Evolutionary conservation across 2,888 invertebrate genomes (phyloP), one percentile per base, ranked within the genome.

Genomic region (Caradrina kadenii): DNA sequence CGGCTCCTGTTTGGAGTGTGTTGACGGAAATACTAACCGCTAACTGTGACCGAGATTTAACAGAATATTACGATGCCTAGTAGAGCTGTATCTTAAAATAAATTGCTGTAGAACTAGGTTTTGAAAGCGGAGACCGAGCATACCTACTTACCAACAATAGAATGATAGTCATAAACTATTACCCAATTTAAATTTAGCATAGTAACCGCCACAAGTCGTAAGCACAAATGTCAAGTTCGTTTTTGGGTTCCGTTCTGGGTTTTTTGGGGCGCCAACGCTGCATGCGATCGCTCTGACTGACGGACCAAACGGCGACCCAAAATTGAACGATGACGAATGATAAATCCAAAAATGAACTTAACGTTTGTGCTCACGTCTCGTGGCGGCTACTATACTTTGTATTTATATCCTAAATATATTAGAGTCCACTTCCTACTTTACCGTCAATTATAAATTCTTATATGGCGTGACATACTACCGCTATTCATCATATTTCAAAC

Each of bases 1-100:
- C 73, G 80, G 79, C 66, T 81, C 78, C 71, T 84, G 66, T 70
- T 84, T 78, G 77, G 67, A 76, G 76, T 82, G 69, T 73, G 79
- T 78, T 83, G 81, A 81, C 79, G 79, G 77, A 81, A 81, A 84
- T 66, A 49, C 68, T 73, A 58, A 61, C 72, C 66, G 55, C 65
- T 65, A 64, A 71, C 79, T 78, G 60, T 73, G 63, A 50, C 69
- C 52, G 80, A 82, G 79, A 78, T 84, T 77, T 83, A 79, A 63
- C 71, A 63, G 61, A 62, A 63, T 60, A 59, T 59, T 56, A 79
- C 55, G 63, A 65, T 76, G 56, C 45, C 55, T 61, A 11, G 45
- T 45, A 45, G 5, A 45, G 45, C 6, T 58, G 52, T 55, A 61
- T 54, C 48, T 65, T 31, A 59, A 82, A 72, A 72, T 68, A 79